phyloP scores from a whole-genome alignment of 1,140 invertebrate species.

The Oppia nitens region DNA sequence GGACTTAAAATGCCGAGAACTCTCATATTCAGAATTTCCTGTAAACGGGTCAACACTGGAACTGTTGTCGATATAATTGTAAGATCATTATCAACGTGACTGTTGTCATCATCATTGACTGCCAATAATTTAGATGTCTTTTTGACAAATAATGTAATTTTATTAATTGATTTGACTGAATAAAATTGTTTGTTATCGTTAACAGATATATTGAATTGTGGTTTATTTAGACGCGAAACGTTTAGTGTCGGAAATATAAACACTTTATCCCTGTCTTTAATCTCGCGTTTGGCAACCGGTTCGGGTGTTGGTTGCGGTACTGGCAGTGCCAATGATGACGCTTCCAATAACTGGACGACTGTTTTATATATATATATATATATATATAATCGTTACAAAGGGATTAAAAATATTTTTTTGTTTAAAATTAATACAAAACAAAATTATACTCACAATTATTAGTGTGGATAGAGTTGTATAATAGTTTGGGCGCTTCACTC shows the following conservation, averaged over 20 bases:
- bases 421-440: not conserved
- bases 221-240: no score
- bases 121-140: not conserved
- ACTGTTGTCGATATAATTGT: not conserved
- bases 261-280: not conserved
- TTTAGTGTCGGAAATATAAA: not conserved
- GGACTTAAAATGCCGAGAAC: not conserved
- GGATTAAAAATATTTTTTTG: no score
- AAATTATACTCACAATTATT: not conserved
- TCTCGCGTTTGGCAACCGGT: not conserved
- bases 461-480: not conserved
- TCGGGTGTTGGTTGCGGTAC: not conserved
- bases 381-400: no score
- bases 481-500: constrained; percentile 45
- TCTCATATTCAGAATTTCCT: not conserved
- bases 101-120: not conserved
- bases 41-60: not conserved
- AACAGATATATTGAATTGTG: no score
- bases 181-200: not conserved
- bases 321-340: not conserved
- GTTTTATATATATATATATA: not conserved
- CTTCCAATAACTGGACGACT: not conserved
- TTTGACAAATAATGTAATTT: not conserved
- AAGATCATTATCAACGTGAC: not conserved
- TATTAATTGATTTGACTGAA: not conserved